Base-by-base conservation (phyloP, 2,888 invertebrate species). In the Boloria selene region DNA sequence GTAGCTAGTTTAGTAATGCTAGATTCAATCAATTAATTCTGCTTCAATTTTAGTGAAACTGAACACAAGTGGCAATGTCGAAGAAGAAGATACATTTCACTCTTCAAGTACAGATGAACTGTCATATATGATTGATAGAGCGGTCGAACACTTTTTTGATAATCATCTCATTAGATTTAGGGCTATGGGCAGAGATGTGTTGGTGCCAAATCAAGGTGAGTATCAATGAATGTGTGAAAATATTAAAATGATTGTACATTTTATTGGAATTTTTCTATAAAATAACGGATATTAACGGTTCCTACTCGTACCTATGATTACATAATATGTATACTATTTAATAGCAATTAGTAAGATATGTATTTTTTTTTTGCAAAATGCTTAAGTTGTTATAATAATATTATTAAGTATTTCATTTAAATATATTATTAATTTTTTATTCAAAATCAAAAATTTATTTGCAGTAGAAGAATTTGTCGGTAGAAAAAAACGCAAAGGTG, bases 111-210 rank as follows among this genome's bases (percentile, higher is more conserved):
- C 86, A 0, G 83, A 86, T 62, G 83, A 87, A 65, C 71, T 93
- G 0, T 83, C 88, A 3, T 76, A 83, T 5, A 74, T 87, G 73
- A 93, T 94, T 47, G 93, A 94, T 63, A 82, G 84, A 58, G 92
- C 91, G 18, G 85, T 94, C 0, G 93, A 93, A 31, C 81, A 87
- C 14, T 94, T 94, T 75, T 94, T 94, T 71, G 90, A 93, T 54
- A 92, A 86, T 16, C 94, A 94, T 70, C 86, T 93, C 0, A 78
- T 94, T 49, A 83, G 81, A 61, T 83, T 90, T 64, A 85, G 76
- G 52, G 88, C 85, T n/a, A 65, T 90, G 55, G 88, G 87, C 10
- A 82, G 75, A 73, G 84, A 88, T 61, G 68, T 90, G 0, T 72
- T 84, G 10, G 78, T 89, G 26, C 83, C 88, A 3, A 78, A 83